Base-by-base conservation (phyloP, 2,113 vertebrate genomes). In the Abramis brama region DNA sequence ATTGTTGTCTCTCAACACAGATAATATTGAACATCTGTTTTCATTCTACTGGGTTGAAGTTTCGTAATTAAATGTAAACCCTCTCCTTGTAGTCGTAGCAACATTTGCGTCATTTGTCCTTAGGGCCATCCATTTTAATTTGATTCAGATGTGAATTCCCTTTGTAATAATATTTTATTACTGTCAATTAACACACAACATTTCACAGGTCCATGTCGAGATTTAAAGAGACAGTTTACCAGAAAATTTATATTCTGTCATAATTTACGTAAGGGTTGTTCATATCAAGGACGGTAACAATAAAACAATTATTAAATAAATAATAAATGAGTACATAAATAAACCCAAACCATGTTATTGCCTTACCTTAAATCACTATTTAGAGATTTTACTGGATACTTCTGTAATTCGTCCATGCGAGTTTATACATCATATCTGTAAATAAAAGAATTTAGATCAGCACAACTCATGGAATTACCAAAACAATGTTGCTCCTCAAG, bases 111-210 rank as follows among this genome's bases (percentile, higher is more conserved):
- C 39, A 45, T 73, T 12, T 74, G 21, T 5, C 68, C 68, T 39
- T 4, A 43, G 36, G 68, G 36, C 43, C 39, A 45, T 74, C 23
- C 5, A 11, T 74, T 45, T 6, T 25, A 6, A 45, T 74, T 74
- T 45, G 9, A 73, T n/a, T 73, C 39, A 74, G 21, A 25, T 45
- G 39, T 74, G 23, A 45, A 12, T 74, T 74, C 21, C 23, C 10
- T 74, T 74, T 7, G 36, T 23, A 74, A 23, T 45, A n/a, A 74
- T 74, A 74, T 45, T 74, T 36, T 33, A 78, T 23, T 36, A 78
- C 75, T 23, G 75, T 13, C 27, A 77, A 19, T 55, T 12, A 57
- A 74, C 71, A 73, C 70, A 45, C 36, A 73, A 13, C 21, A 6
- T 25, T 74, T 45, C 39, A 45, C 23, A 73, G 11, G 4, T 36